These are phyloP conservation scores for Litoditis marina DNA, from an alignment of 2,888 invertebrate genomes.

Conservation along the genomic window DNA sequence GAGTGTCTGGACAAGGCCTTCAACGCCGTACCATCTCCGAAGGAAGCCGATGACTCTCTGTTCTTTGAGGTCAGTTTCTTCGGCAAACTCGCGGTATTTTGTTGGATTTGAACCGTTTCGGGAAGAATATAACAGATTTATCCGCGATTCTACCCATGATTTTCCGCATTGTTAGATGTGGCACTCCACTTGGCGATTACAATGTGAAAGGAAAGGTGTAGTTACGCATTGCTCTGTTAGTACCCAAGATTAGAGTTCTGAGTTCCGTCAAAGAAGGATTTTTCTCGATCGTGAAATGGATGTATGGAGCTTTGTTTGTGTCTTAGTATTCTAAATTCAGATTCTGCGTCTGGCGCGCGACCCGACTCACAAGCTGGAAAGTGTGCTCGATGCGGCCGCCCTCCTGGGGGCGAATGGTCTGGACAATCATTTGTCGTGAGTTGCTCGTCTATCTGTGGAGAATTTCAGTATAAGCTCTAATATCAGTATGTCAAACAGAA, in stretches of 20 bases:
- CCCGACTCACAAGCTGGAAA: constrained; percentile 27
- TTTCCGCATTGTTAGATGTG: too few relatives aligned
- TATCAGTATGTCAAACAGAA: too few relatives aligned
- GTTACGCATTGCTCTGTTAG: too few relatives aligned
- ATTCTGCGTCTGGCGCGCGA: constrained; percentile 31
- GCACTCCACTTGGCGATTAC: too few relatives aligned
- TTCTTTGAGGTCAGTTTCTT: constrained; percentile 3
- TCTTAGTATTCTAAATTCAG: constrained; percentile 1
- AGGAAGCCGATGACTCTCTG: constrained; percentile 21
- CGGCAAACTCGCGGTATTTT: neutral
- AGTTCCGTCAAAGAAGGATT: too few relatives aligned
- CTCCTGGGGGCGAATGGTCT: constrained; percentile 1
- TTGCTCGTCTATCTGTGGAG: too few relatives aligned
- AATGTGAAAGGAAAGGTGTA: neutral
- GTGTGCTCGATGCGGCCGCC: constrained; percentile 25
- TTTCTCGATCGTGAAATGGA: too few relatives aligned
- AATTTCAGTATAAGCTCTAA: too few relatives aligned
- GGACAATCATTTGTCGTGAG: constrained; percentile 12
- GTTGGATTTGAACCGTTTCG: neutral
- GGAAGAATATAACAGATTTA: neutral
- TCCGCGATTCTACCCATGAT: too few relatives aligned
- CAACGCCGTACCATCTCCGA: constrained; percentile 21
- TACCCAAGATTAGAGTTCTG: too few relatives aligned
- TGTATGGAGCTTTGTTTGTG: neutral
- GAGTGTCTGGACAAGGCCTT: constrained; percentile 23